Evolutionary conservation across 2,888 invertebrate genomes (phyloP).

Genomic region (Plebejus melissa): DNA sequence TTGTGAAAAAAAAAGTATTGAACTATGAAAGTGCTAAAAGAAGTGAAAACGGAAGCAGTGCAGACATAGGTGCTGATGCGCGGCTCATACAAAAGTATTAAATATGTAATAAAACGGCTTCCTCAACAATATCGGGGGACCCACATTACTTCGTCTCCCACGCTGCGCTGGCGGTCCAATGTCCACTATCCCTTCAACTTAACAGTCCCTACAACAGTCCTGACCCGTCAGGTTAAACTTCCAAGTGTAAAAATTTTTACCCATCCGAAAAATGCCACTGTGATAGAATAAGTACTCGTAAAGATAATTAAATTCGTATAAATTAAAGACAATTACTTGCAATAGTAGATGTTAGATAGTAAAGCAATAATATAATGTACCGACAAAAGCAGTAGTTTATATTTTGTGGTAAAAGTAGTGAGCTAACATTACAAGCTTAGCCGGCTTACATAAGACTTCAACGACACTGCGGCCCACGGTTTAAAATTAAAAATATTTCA

Average conservation of each 20-base stretch:
- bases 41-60: no score
- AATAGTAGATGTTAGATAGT: neutral
- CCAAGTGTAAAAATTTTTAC: no score
- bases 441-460: slow-evolving; percentile 9
- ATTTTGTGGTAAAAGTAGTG: neutral
- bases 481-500: neutral
- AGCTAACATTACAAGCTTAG: neutral
- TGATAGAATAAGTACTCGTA: neutral
- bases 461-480: neutral
- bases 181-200: no score
- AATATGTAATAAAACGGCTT: no score
- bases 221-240: no score
- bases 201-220: no score
- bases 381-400: neutral
- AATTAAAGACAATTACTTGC: neutral
- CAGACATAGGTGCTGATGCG: no score
- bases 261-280: no score
- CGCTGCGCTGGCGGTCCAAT: no score
- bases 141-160: no score
- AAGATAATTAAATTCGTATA: neutral
- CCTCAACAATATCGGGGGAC: no score
- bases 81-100: no score
- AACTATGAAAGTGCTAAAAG: neutral
- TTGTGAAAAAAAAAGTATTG: neutral
- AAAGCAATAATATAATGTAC: neutral